Evolutionary conservation across 2,888 invertebrate genomes (phyloP), one percentile per base, ranked within the genome.

Genomic region (Prosopocoilus inquinatus): DNA sequence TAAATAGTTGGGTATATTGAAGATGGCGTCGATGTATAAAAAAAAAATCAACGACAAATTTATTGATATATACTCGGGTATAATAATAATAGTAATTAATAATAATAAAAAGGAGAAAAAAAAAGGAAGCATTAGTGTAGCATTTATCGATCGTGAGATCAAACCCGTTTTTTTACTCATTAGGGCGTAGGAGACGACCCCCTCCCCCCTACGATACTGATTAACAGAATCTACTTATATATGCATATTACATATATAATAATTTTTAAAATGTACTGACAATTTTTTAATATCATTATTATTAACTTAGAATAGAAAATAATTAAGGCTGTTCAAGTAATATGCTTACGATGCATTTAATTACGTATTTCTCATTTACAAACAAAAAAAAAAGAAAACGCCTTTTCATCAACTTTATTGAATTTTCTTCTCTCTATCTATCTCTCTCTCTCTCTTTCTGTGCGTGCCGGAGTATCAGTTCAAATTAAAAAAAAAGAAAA

Each of bases 1-100:
- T 56, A n/a, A n/a, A n/a, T n/a, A 56, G 53, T 46, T 44, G 59
- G 55, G 58, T 58, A 54, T 53, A 49, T 52, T 46, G 47, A n/a
- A n/a, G n/a, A 50, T 46, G 50, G 38, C 20, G 35, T 52, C 51
- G 46, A 43, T 51, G 51, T 47, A n/a, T n/a, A n/a, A n/a, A n/a
- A n/a, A n/a, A 51, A 34, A 41, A 44, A 51, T 52, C 39, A 53
- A 53, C 36, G 32, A 50, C 43, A 44, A 52, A 52, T 48, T 44
- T 20, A 28, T n/a, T 38, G 12, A 47, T 51, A 47, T 28, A 28
- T 47, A 44, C 56, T 39, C 49, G 11, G 20, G 20, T 28, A 28
- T 28, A 28, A 28, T 28, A 28, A 28, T 28, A 28, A 28, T 28
- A 44, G n/a, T n/a, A n/a, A n/a, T n/a, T n/a, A n/a, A n/a, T n/a